Conservation (phyloP, 2,888 invertebrate genomes). For the Drosophila nr. perissopoda region DNA sequence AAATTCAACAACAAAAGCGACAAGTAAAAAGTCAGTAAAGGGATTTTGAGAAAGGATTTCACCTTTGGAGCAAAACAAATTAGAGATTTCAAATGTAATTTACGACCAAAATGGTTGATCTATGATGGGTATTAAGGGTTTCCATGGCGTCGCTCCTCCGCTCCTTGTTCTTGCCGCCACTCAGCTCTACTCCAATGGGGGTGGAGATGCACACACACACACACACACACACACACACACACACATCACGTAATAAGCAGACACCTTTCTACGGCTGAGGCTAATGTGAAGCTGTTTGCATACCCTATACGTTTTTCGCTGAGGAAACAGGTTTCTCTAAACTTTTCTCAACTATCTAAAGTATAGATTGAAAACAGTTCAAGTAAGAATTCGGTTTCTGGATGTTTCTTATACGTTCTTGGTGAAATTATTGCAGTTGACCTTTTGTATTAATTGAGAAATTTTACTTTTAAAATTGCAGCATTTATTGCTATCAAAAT, state of each 20-base stretch:
- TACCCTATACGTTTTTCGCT: conserved; percentile 16
- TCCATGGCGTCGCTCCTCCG: conserved; percentile 55
- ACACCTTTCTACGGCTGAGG: conserved; percentile 17
- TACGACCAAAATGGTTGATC: conserved; percentile 82
- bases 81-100: conserved; percentile 82
- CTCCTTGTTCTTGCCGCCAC: conserved; percentile 43
- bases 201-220: conserved; percentile 35
- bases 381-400: not conserved
- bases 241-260: conserved; percentile 33
- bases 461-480: not conserved
- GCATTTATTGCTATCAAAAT: not conserved
- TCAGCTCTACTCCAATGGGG: conserved; percentile 21
- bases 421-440: not conserved
- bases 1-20: conserved; percentile 43
- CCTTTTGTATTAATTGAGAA: not conserved
- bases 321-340: not conserved
- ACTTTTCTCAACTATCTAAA: not conserved
- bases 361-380: not conserved
- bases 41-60: conserved; percentile 75
- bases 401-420: not conserved
- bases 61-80: conserved; percentile 81
- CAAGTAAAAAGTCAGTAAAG: conserved; percentile 47
- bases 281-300: conserved; percentile 16
- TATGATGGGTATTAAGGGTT: conserved; percentile 78
- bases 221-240: conserved; percentile 1